Evolutionary conservation across 2,888 invertebrate species (phyloP), one percentile per base, ranked within the genome.

Genomic region (Ichneumon xanthorius): DNA sequence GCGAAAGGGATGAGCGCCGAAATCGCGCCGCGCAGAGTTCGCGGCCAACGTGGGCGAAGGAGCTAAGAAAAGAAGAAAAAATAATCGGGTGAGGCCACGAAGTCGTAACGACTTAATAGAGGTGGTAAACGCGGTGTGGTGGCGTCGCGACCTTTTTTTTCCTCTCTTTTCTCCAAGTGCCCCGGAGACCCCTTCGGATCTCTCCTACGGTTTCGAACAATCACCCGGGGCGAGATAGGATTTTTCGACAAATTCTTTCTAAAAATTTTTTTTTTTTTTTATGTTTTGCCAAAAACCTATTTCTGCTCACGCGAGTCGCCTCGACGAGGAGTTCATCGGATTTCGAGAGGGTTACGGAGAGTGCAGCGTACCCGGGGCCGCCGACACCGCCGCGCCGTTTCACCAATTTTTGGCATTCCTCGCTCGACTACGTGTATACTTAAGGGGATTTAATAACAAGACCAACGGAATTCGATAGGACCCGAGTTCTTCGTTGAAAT

Each of bases 21-120:
- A 61, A 16, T 76, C 84, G 80, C 84, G 76, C 73, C 79, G 83
- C 7, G 50, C 55, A 72, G 67, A 71, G 70, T 81, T 50, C 33
- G 45, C 11, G 4, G 4, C 19, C 72, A 33, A 45, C 61, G 70
- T 45, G 67, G 67, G 6, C 19, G 40, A 70, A 72, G 75, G 45
- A 71, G 67, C 75, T 22, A 72, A 30, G 76, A 61, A 63, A 63
- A 68, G 45, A 53, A 26, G 26, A 55, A 26, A 40, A 63, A 67
- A 45, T 14, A 55, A 67, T 45, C 40, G 40, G 37, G 78, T 58
- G 45, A 37, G 75, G 72, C 61, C 77, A 82, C 81, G 73, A 45
- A 77, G 80, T 79, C 79, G 80, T 87, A 87, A 87, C 87, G 79
- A 86, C 87, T 87, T 87, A 87, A 87, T 87, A 75, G 85, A 80